Evolutionary conservation across 2,113 vertebrate species (phyloP).

Genomic region (Colistium nudipinnis): DNA sequence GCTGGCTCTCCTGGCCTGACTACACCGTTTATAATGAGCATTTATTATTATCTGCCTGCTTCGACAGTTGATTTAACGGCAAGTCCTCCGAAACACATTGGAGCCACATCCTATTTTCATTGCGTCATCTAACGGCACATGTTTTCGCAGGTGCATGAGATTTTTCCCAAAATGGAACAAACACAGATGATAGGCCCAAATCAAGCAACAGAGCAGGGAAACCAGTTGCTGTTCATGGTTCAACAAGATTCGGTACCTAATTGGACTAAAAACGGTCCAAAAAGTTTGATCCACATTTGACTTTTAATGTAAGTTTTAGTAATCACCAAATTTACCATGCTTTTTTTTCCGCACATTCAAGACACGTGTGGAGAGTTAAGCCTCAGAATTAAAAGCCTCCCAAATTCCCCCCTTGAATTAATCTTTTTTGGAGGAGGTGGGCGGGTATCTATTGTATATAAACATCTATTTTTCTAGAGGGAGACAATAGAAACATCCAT

Average conservation of each 20-base stretch:
- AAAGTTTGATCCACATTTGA: too few species aligned
- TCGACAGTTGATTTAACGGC: not conserved
- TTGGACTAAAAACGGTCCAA: too few species aligned
- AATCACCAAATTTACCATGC: slow-evolving; percentile 4
- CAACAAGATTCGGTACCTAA: too few species aligned
- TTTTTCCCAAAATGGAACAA: too few species aligned
- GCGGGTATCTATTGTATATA: too few species aligned
- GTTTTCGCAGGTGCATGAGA: not conserved
- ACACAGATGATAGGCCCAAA: too few species aligned
- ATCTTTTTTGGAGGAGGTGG: not conserved
- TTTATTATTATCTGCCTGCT: not conserved
- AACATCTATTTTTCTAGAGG: not conserved
- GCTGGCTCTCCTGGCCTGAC: not conserved
- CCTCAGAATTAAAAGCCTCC: not conserved
- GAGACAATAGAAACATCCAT: not conserved
- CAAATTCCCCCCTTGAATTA: not conserved
- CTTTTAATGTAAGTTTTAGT: too few species aligned
- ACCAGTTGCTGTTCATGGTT: too few species aligned
- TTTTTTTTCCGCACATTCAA: not conserved
- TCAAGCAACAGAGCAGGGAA: too few species aligned
- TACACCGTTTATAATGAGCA: not conserved
- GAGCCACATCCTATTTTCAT: not conserved
- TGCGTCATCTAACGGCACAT: not conserved
- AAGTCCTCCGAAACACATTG: too few species aligned
- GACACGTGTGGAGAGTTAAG: not conserved